Base-by-base conservation (phyloP, 2,888 invertebrate genomes). In the Scaptomyza polygonia region DNA sequence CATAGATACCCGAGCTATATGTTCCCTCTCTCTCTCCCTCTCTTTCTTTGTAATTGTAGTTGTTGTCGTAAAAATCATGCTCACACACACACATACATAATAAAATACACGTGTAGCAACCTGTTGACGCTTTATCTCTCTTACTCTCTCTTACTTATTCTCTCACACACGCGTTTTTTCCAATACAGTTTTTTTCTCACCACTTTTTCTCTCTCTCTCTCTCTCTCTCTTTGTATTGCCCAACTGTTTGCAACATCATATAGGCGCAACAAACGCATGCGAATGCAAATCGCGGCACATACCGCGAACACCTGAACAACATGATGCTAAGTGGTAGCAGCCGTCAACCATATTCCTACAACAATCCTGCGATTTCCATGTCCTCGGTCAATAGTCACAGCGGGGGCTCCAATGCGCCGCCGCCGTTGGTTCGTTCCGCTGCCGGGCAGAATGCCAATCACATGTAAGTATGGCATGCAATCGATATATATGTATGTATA, bases 351-450 rank as follows among this genome's bases (percentile, higher is more conserved):
- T 91, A 90, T 69, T 77, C 89, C 42, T 89, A 89, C 34, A 91
- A 90, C 54, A 91, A 90, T 82, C 88, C 90, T 74, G 89, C 90
- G 59, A 90, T 91, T 65, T 90, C 91, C 34, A 91, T 91, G 91
- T 90, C 91, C 59, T 89, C 91, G 43, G 91, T 91, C 14, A 90
- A 89, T 56, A 90, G 67, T 63, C 90, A 91, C 65, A 90, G 89
- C 66, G 89, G 90, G 0, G 90, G 91, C 0, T 88, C 86, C n/a
- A 94, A 93, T 91, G 92, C 93, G 67, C 94, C 94, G 71, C 94
- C 94, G 62, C 94, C 93, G 48, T 92, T 94, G 65, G 93, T 94
- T 82, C 92, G 94, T 88, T 90, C 90, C 5, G 92, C 93, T 44
- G 92, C 93, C 81, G 93, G 93, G 34, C 91, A 91, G 70, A 89